These are phyloP conservation scores for Grus americana DNA, from an alignment of 2,113 vertebrate genomes.

Conservation along the genomic window DNA sequence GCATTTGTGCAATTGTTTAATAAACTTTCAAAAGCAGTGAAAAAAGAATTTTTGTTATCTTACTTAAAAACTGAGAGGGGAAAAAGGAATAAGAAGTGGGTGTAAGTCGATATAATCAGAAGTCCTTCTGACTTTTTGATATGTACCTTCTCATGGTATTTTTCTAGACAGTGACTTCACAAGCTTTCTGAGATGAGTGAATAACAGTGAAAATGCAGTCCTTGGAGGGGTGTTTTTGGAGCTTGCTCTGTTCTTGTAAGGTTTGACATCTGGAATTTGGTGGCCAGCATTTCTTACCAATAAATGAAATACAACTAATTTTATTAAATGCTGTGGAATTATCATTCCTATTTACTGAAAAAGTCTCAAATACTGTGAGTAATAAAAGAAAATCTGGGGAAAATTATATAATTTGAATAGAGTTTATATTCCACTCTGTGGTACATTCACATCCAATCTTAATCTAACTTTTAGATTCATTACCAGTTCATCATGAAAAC, in stretches of 20 bases:
- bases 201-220: not conserved
- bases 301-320: not conserved
- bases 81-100: not conserved
- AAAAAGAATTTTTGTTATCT: not conserved
- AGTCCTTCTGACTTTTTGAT: not conserved
- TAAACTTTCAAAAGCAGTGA: not conserved
- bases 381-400: not conserved
- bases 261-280: not conserved
- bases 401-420: not conserved
- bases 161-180: not conserved
- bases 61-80: not conserved
- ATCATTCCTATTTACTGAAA: not conserved
- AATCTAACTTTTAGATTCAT: not conserved
- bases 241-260: not conserved
- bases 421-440: not conserved
- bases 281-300: not conserved
- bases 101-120: not conserved
- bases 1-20: constrained; percentile 6
- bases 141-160: not conserved
- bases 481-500: not conserved
- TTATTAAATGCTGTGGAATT: not conserved
- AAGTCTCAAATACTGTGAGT: not conserved
- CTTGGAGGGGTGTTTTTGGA: not conserved
- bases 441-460: not conserved
- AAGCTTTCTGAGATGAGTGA: not conserved